Percentiles rank a stretch among this genome's conserved stretches.
phyloP scores from a whole-genome alignment of 2,888 invertebrate species.

The Trachelus iudaicus region DNA sequence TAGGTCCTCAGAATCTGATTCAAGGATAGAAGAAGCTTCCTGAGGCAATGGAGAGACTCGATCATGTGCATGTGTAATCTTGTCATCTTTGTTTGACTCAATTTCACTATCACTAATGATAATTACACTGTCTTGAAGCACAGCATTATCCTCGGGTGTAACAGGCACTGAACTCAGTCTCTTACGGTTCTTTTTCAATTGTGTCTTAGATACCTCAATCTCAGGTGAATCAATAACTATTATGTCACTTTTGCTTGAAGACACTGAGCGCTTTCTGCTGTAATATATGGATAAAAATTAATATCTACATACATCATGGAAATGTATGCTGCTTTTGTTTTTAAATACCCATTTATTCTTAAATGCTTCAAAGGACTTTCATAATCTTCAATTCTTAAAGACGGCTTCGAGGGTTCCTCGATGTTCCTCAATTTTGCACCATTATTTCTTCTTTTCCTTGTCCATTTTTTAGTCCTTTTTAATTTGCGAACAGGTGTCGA shows the following conservation, averaged over 20 bases:
- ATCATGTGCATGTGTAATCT: not conserved
- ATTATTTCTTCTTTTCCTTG: not conserved
- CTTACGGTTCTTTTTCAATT: not conserved
- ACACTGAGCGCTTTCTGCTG: not conserved
- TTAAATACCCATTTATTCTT: constrained; percentile 9
- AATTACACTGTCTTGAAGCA: constrained; percentile 32
- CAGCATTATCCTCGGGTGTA: not conserved
- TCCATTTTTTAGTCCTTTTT: not conserved
- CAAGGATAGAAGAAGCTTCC: not conserved
- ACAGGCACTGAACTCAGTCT: not conserved
- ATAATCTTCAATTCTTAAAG: not conserved
- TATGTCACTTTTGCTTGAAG: not conserved
- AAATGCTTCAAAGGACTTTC: constrained; percentile 15
- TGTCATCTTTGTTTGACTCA: not conserved
- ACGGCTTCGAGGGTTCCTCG: not conserved
- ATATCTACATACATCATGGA: not conserved
- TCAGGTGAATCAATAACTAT: not conserved
- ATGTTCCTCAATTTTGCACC: not conserved
- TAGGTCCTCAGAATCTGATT: not conserved
- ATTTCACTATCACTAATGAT: constrained; percentile 36
- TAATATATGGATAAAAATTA: not conserved
- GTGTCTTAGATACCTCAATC: not conserved
- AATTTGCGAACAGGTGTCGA: not conserved
- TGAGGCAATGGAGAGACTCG: not conserved
- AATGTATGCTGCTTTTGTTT: not conserved